Evolutionary conservation across 2,113 vertebrate species (phyloP).

Genomic region (Prolemur simus): DNA sequence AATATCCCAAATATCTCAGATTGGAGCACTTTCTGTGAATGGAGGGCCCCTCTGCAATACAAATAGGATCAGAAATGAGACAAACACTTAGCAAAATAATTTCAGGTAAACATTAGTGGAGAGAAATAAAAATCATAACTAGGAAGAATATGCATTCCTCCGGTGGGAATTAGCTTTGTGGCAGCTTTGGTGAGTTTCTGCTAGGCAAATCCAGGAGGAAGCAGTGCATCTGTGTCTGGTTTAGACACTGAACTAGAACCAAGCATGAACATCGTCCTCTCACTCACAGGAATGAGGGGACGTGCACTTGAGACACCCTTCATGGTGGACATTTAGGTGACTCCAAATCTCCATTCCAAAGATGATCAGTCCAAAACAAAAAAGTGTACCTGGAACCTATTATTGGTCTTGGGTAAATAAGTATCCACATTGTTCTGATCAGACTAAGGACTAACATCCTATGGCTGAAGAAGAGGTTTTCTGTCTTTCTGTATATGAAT

Average conservation of each 20-base stretch:
- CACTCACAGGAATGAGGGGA: background rate
- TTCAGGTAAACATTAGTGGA: background rate
- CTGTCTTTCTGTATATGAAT: background rate
- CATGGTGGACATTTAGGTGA: background rate
- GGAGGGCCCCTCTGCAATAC: background rate
- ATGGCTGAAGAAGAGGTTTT: background rate
- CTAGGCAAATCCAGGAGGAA: background rate
- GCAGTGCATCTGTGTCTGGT: background rate
- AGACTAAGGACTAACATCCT: background rate
- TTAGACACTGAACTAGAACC: background rate
- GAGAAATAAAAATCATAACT: background rate
- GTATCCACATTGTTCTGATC: background rate
- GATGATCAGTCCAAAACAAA: background rate
- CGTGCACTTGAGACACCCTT: background rate
- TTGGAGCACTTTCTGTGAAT: background rate
- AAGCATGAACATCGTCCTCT: background rate
- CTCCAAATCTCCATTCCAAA: background rate
- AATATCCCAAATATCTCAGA: background rate
- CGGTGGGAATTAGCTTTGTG: background rate
- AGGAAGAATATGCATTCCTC: background rate
- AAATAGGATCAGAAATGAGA: background rate
- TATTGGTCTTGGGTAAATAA: background rate
- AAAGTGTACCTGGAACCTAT: background rate
- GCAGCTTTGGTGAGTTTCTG: background rate
- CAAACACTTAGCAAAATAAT: background rate